Conservation (phyloP, 2,797 vertebrate genomes). For the Neomorphus geoffroyi region DNA sequence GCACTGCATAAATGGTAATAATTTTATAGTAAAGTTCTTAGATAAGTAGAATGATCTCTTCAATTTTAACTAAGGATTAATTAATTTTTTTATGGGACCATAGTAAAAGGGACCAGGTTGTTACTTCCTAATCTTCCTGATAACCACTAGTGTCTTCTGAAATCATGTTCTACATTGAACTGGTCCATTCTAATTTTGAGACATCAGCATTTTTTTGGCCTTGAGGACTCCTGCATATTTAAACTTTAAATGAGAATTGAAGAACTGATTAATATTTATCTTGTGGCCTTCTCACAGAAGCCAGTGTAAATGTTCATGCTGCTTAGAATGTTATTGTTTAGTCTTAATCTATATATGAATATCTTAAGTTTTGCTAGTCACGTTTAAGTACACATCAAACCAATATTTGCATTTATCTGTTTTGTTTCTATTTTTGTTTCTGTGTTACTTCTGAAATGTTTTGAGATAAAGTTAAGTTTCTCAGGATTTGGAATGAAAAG, state of each 20-base stretch:
- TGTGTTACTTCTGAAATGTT: not conserved
- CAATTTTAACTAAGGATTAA: not conserved
- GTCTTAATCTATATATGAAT: not conserved
- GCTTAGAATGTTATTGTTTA: not conserved
- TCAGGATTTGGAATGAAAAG: not conserved
- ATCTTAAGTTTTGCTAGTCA: not conserved
- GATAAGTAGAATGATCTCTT: not conserved
- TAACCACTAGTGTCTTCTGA: not conserved
- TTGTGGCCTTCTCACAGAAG: not conserved
- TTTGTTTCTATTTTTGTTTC: not conserved
- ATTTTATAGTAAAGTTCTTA: not conserved
- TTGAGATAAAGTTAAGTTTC: not conserved
- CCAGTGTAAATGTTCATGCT: not conserved
- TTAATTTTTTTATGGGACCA: not conserved
- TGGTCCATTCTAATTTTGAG: not conserved
- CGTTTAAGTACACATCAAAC: not conserved
- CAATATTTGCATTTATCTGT: not conserved
- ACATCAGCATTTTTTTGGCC: not conserved
- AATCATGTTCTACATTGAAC: not conserved
- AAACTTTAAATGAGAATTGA: not conserved
- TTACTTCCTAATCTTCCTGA: not conserved
- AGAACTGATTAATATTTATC: not conserved
- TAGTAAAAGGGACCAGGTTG: not conserved
- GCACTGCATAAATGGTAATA: not conserved
- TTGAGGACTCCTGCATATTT: not conserved